These are phyloP conservation scores for Polyommatus iphigenia DNA, from an alignment of 2,888 invertebrate species.

Conservation along the genomic window DNA sequence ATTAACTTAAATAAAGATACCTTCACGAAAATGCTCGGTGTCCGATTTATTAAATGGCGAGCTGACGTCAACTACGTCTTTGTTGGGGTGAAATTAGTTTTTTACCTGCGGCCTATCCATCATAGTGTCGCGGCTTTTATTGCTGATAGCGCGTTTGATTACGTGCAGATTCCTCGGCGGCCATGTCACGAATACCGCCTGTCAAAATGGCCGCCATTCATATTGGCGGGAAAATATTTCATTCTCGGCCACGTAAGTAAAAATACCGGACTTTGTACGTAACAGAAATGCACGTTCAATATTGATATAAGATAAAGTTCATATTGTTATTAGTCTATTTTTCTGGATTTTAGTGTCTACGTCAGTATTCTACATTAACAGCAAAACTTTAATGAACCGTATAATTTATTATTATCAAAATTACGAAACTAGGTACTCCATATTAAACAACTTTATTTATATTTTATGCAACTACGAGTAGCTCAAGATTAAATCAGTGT, in stretches of 20 bases:
- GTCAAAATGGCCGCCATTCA: constrained; percentile 23
- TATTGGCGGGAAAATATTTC: constrained; percentile 21
- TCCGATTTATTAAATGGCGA: neutral
- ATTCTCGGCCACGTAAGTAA: neutral
- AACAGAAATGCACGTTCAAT: neutral
- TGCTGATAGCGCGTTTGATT: constrained; percentile 26
- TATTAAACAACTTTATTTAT: too few relatives aligned
- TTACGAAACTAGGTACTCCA: too few relatives aligned
- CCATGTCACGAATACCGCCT: constrained; percentile 24
- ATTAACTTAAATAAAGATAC: neutral
- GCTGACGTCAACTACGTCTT: neutral
- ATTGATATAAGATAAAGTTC: neutral
- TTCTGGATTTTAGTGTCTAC: too few relatives aligned
- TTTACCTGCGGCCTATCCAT: constrained; percentile 32
- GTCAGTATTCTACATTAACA: too few relatives aligned
- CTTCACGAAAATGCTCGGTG: neutral
- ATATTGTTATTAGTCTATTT: too few relatives aligned
- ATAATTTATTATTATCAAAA: too few relatives aligned
- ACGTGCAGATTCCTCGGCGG: constrained; percentile 24
- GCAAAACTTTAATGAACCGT: too few relatives aligned
- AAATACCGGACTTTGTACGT: neutral
- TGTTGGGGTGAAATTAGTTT: constrained; percentile 27
- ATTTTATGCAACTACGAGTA: too few relatives aligned
- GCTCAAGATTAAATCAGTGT: neutral
- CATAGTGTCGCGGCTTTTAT: constrained; percentile 28